Conservation (phyloP, 2,888 invertebrate species). For the Yponomeuta cagnagella region DNA sequence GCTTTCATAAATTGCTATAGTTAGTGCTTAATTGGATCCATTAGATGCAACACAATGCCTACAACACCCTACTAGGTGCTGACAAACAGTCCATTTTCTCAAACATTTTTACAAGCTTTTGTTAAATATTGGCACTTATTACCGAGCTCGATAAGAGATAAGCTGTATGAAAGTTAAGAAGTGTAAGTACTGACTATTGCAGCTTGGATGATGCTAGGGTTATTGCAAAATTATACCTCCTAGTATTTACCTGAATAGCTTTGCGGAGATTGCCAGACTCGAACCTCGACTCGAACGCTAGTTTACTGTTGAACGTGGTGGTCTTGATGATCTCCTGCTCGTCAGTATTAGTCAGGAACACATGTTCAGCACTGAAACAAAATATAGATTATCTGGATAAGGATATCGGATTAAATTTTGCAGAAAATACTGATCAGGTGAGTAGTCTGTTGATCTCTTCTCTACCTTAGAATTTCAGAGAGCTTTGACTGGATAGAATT, state of each 20-base stretch:
- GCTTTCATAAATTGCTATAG: neutral
- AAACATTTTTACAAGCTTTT: too few species aligned
- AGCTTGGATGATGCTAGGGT: too few species aligned
- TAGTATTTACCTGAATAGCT: slow-evolving; percentile 79
- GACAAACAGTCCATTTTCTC: too few species aligned
- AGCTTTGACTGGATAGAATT: neutral
- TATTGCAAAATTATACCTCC: too few species aligned
- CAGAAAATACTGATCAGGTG: neutral
- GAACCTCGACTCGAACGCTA: slow-evolving; percentile 89
- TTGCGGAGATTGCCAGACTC: slow-evolving; percentile 90
- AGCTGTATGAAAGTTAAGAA: too few species aligned
- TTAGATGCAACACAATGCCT: neutral
- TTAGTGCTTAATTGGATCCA: neutral
- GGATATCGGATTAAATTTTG: too few species aligned
- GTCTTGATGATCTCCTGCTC: slow-evolving; percentile 64
- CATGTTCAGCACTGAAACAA: slow-evolving; percentile 48
- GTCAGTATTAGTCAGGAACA: slow-evolving; percentile 65
- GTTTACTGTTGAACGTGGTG: slow-evolving; percentile 50
- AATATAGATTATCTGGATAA: slow-evolving; percentile 9
- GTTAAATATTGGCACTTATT: too few species aligned
- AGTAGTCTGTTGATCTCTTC: neutral
- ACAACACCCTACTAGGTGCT: neutral
- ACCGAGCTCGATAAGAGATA: too few species aligned
- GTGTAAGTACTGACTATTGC: too few species aligned
- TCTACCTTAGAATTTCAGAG: neutral